These are phyloP conservation scores for Tangara arthus DNA, from an alignment of 2,797 vertebrate species.

Conservation along the genomic window DNA sequence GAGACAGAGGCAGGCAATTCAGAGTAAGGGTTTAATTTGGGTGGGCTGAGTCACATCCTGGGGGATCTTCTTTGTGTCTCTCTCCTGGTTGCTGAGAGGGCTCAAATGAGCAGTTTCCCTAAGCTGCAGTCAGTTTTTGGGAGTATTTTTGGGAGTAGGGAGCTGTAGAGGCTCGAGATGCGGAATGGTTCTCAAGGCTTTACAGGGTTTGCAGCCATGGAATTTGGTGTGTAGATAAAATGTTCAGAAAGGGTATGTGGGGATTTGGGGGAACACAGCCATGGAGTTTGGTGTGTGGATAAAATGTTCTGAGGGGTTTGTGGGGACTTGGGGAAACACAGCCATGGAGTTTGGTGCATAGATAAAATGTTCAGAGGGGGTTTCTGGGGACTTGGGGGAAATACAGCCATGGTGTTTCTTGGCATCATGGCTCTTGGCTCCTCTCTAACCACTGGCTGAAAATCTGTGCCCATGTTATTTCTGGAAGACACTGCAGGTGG, in stretches of 20 bases:
- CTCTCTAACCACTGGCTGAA: not conserved
- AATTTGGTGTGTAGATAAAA: not conserved
- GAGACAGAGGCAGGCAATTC: not conserved
- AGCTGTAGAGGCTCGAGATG: not conserved
- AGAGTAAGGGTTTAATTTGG: not conserved
- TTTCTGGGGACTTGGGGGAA: not conserved
- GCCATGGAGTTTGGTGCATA: not conserved
- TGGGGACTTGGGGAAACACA: not conserved
- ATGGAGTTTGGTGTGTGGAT: not conserved
- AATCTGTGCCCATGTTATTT: not conserved
- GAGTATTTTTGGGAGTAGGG: not conserved
- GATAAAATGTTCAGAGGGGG: not conserved
- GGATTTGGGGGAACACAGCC: rapidly evolving
- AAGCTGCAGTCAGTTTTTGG: not conserved
- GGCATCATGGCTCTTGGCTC: not conserved
- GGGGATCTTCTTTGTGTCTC: not conserved
- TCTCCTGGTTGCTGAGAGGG: rapidly evolving
- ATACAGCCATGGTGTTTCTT: not conserved
- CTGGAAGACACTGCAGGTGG: not conserved
- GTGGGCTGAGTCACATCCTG: not conserved
- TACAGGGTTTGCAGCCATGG: not conserved
- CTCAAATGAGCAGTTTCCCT: not conserved
- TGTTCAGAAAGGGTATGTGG: not conserved
- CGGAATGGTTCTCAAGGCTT: not conserved
- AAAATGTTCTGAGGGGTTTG: not conserved